A percentile compares a stretch with the other conserved stretches of the same genome.
These are phyloP conservation scores for Myocastor coypus DNA, from an alignment of 2,113 vertebrate species.

Conservation along the genomic window DNA sequence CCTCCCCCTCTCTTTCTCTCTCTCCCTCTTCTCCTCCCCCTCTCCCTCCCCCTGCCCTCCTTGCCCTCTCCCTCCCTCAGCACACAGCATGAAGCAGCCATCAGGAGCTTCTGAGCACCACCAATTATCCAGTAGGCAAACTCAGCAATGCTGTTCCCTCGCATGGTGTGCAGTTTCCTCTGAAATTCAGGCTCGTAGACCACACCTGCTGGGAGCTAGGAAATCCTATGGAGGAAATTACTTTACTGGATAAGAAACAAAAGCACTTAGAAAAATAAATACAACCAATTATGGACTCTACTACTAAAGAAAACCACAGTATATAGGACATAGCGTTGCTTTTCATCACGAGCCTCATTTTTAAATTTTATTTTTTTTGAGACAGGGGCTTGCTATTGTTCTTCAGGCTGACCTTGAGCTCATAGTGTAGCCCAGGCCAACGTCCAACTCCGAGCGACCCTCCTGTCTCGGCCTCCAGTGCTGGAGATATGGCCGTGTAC, in stretches of 20 bases:
- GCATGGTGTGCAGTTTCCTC: conserved; percentile 13
- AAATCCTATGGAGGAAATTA: conserved; percentile 43
- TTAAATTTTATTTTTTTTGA: background rate
- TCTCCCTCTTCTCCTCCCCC: too few relatives aligned
- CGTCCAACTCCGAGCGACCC: background rate
- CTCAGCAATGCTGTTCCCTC: background rate
- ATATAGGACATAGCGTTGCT: background rate
- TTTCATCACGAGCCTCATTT: background rate
- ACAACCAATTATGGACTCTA: background rate
- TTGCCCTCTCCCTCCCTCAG: too few relatives aligned
- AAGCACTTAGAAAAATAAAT: conserved; percentile 50
- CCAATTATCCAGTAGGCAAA: background rate
- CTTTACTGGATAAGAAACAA: conserved; percentile 59
- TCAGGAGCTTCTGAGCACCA: conserved; percentile 11
- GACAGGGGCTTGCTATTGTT: background rate
- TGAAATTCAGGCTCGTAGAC: background rate
- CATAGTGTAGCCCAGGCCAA: background rate
- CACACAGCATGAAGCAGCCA: background rate
- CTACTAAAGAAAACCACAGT: conserved; percentile 29
- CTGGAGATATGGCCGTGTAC: too few relatives aligned
- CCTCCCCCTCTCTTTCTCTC: background rate
- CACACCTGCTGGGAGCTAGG: background rate
- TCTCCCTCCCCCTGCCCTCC: too few relatives aligned
- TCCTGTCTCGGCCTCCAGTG: background rate
- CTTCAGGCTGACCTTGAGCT: background rate